Evolutionary conservation across 1,140 invertebrate species (phyloP), one percentile per base, ranked within the genome.

Genomic region (Aporrectodea caliginosa): DNA sequence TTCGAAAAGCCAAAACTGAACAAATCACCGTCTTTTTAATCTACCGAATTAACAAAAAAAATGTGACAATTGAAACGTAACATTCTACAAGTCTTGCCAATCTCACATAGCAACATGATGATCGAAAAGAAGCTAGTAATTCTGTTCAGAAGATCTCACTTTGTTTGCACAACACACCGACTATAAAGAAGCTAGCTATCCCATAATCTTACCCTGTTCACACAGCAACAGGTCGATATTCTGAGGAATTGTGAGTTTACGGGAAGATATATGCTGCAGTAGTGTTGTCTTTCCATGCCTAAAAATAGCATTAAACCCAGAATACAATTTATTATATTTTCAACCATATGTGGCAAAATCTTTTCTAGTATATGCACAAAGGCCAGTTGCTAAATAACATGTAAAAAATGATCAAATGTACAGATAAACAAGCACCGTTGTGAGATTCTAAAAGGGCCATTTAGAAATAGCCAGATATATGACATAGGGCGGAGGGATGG

Each of bases 231-330:
- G 94, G 90, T 99, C 98, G 82, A 99, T 99, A 83, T 94, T 95
- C 0, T 95, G 93, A 1, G 98, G 98, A 85, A 99, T 96, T 77
- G 93, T 92, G 82, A 99, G 93, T 2, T 93, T 93, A 84, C 95
- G 90, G 76, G 93, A 92, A 6, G 93, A 94, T 84, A 99, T 93
- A 85, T 99, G 97, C 77, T 96, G 92, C 27, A 99, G 89, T 22
- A 99, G 86, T 0, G 98, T 99, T n/a, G 98, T 99, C 91, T 99
- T 99, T 16, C 98, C 98, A 90, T 99, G 96, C 1, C 93, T 87
- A 87, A 84, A 84, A 77, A 83, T 78, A 6, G 29, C 6, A 14
- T n/a, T 35, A 75, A n/a, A 73, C 30, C 29, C 12, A 16, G 14
- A 14, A 73, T 73, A 30, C 16, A 22, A 12, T 30, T 12, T 16